Base-by-base conservation (phyloP, 2,113 vertebrate genomes). In the Monarcha castaneiventris region DNA sequence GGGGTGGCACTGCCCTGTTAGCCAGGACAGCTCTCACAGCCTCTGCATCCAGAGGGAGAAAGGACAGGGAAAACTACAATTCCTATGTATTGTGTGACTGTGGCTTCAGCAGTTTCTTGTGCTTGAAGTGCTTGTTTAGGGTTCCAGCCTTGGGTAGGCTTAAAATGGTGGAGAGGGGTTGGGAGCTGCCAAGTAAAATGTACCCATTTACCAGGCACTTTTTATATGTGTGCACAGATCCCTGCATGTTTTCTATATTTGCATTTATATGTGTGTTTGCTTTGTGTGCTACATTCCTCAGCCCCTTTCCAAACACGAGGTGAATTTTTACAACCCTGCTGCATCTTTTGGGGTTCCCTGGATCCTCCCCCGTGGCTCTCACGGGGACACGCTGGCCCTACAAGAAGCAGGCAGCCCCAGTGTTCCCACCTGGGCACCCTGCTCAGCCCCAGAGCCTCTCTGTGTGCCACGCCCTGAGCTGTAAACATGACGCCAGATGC, bases 391-490 rank as follows among this genome's bases (percentile, higher is more conserved):
- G 13, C 26, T 33, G 26, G 7, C 25, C n/a, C 27, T 35, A 22
- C 32, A 27, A 52, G 72, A 27, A 6, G 4, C 63, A 52, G 29
- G 22, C 18, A 19, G 41, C 25, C 56, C 30, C 48, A n/a, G 43
- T 4, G 20, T 8, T 22, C 30, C 26, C 1, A 4, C 6, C 66
- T 16, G 64, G 37, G 56, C 61, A 33, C 18, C 43, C 71, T 51
- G n/a, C 66, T 54, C 16, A 1, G 27, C 68, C 23, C 51, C 22
- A 1, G 25, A 33, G 30, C 7, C 30, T 35, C 32, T 58, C 19
- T 39, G 33, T 16, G 13, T 27, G 6, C 13, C 16, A 11, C 0
- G 0, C n/a, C 22, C 59, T 48, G 51, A 1, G 1, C 16, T 19
- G 33, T n/a, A 61, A 77, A 69, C 59, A 2, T 9, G 63, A 3